Percentiles rank a stretch among this genome's conserved stretches.
phyloP scores from a whole-genome alignment of 2,888 invertebrate genomes.

The Apamea anceps region DNA sequence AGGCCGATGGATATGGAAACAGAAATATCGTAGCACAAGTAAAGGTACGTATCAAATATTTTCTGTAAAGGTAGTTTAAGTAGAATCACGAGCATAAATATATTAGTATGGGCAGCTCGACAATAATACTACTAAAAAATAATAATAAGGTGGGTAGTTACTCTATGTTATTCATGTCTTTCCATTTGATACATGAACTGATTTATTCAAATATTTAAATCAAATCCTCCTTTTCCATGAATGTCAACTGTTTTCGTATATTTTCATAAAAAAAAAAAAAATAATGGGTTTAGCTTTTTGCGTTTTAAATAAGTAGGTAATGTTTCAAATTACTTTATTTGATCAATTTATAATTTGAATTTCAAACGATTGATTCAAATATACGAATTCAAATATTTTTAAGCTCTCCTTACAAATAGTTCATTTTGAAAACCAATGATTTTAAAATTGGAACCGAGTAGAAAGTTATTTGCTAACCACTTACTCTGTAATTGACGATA shows the following conservation, averaged over 20 bases:
- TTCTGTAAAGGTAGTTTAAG: too few relatives aligned
- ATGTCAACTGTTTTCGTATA: background rate
- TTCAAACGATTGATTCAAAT: background rate
- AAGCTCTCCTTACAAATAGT: background rate
- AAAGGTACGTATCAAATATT: background rate
- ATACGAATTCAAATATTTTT: background rate
- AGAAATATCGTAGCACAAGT: too few relatives aligned
- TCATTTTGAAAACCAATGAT: slow-evolving; percentile 4
- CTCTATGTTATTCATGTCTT: background rate
- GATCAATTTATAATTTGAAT: background rate
- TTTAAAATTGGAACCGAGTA: slow-evolving; percentile 3
- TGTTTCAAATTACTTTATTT: background rate
- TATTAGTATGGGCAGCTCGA: too few relatives aligned
- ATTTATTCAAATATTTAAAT: slow-evolving; percentile 24
- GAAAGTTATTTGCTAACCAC: slow-evolving; percentile 35
- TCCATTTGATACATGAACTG: background rate
- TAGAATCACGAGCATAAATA: too few relatives aligned
- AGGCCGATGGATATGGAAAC: background rate
- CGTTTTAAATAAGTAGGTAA: background rate
- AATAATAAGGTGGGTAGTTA: too few relatives aligned
- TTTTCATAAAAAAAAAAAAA: background rate
- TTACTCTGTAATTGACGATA: background rate
- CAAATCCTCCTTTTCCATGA: background rate
- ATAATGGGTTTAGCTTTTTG: too few relatives aligned
- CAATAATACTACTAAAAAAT: too few relatives aligned